Conservation (phyloP, 2,113 vertebrate species). For the Strix uralensis region DNA sequence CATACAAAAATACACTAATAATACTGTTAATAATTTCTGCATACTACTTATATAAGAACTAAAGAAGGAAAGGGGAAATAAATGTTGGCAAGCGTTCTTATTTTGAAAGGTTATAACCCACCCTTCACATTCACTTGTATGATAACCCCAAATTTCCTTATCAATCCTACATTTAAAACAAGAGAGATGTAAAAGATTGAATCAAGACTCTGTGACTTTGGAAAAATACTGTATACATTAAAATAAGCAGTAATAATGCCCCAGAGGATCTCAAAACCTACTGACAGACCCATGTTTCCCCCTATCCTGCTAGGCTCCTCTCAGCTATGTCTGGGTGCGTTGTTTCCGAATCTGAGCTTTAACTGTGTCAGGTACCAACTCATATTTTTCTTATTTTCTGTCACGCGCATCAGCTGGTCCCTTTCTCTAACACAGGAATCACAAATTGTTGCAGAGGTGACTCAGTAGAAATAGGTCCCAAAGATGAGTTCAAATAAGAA, state of each 20-base stretch:
- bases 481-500: neutral
- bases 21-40: neutral
- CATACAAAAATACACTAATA: neutral
- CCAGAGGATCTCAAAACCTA: neutral
- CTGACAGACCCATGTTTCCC: neutral
- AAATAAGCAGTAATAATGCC: neutral
- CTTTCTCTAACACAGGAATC: neutral
- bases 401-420: neutral
- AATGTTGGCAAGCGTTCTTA: neutral
- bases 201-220: neutral
- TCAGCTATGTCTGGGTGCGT: neutral
- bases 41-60: neutral
- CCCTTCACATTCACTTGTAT: neutral
- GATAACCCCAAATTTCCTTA: neutral
- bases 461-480: neutral
- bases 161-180: neutral
- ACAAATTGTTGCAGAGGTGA: neutral
- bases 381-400: constrained; percentile 9
- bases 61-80: neutral
- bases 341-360: neutral
- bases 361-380: neutral
- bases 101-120: neutral
- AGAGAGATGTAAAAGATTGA: neutral
- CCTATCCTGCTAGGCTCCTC: neutral
- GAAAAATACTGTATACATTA: neutral